Evolutionary conservation across 2,888 invertebrate species (phyloP), one percentile per base, ranked within the genome.

Genomic region (Strigamia maritima): DNA sequence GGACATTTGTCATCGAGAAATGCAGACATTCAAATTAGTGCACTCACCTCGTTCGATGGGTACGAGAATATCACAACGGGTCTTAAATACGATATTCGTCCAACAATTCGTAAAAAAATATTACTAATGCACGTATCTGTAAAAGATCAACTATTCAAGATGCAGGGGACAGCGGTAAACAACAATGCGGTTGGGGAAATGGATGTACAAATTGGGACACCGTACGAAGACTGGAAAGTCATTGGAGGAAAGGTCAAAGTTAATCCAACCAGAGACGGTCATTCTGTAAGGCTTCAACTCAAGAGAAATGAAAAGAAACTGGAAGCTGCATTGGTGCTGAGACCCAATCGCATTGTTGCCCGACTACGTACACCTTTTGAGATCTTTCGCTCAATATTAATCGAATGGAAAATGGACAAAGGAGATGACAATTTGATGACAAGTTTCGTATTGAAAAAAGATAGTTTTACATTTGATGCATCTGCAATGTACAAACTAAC

Each of bases 1-100:
- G 19, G n/a, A 19, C 54, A n/a, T 2, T n/a, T 54, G 2, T 19
- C 54, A n/a, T 19, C 22, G 19, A 54, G 0, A 22, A 54, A 54
- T 1, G 2, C 19, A 4, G 65, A 77, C 14, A 38, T 40, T 22
- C 16, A 75, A 26, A 24, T 80, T 44, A 54, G 19, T 6, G 76
- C 81, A 19, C 40, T 16, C 12, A 81, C 82, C n/a, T 80, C 82
- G 22, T 80, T 81, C 26, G 28, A 22, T 65, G 81, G 80, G 8
- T 82, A 80, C 60, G 79, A 82, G 75, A 79, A 38, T 10, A 44
- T 77, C 26, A 75, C 31, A 7, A 79, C 44, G 8, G 80, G 79
- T 40, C 10, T 81, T 6, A 38, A 60, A 19, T 81, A 76, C 70
- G 79, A 81, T 70, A 16, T 28, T 19, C 28, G 75, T 2, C 22